A percentile compares a stretch with the other conserved stretches of the same genome.
Conservation (phyloP, 30 jellyfish, hydroid and myxozoan genomes). For the Aurelia coerulea region DNA sequence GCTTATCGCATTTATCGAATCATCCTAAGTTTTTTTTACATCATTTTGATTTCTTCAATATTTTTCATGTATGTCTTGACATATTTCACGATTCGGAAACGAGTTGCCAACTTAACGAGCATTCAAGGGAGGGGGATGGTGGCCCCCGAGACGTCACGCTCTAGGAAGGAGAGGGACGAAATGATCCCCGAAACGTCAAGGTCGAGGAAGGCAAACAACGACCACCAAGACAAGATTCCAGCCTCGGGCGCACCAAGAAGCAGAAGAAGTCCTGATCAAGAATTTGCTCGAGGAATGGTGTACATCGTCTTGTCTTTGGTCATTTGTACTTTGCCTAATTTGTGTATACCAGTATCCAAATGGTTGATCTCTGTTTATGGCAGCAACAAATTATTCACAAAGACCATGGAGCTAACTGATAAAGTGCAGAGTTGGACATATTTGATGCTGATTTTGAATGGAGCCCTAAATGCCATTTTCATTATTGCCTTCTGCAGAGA, state of each 20-base stretch:
- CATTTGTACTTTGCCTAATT: slow-evolving; percentile 41
- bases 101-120: background rate
- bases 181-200: background rate
- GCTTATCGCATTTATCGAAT: slow-evolving; percentile 28
- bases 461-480: slow-evolving; percentile 26
- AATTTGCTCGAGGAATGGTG: slow-evolving; percentile 46
- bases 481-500: slow-evolving; percentile 16
- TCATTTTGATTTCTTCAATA: background rate
- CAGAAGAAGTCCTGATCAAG: slow-evolving; percentile 42
- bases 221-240: background rate
- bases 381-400: background rate
- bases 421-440: slow-evolving; percentile 3
- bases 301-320: slow-evolving; percentile 35
- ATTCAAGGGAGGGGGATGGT: background rate
- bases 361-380: background rate
- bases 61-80: slow-evolving; percentile 19
- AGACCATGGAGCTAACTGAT: background rate
- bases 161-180: background rate
- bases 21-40: slow-evolving; percentile 25
- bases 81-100: slow-evolving; percentile 7
- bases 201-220: background rate
- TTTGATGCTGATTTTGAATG: slow-evolving; percentile 11
- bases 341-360: background rate
- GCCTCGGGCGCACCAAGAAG: background rate
- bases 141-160: background rate